Base-by-base conservation (phyloP, 2,888 invertebrate genomes). In the Antheraea assamensis region DNA sequence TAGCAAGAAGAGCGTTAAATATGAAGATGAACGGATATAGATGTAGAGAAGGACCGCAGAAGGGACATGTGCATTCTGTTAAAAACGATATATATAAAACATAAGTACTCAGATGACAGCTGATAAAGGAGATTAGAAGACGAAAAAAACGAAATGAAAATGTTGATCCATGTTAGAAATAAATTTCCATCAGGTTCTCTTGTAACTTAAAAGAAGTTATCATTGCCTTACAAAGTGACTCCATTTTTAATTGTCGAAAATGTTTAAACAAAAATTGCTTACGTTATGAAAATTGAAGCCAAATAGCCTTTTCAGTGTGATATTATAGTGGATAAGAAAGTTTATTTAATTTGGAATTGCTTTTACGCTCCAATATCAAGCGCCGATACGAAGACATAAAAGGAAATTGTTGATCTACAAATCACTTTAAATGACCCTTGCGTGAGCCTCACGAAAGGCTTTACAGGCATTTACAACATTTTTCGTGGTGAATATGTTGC, bases 371-470 rank as follows among this genome's bases (percentile, higher is more conserved):
- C 66, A 66, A 66, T 66, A 66, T 66, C 66, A 66, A 66, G 31
- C 66, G 17, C 66, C 66, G 66, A 66, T 66, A 66, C 66, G 66
- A 66, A 66, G 66, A 66, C 66, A 66, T 66, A 66, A 66, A 66
- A 66, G 66, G 66, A 66, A 66, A 66, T 66, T 66, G 66, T 66
- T 66, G 66, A 66, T 66, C 66, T 31, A 66, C 66, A 66, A 66
- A 66, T 66, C 66, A 66, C 66, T 66, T 66, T 66, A 66, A 66
- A 66, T 66, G 66, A 66, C 66, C 66, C 66, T 66, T 66, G 66
- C 66, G 66, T 66, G 66, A 66, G 30, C 24, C 64, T 27, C 64
- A 64, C 64, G 64, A 64, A 64, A 30, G 66, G 66, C 66, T 66
- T 66, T 66, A 31, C 31, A 66, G 66, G 66, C 66, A 19, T 66